Evolutionary conservation across 2,797 vertebrate species (phyloP).

Genomic region (Fratercula arctica): DNA sequence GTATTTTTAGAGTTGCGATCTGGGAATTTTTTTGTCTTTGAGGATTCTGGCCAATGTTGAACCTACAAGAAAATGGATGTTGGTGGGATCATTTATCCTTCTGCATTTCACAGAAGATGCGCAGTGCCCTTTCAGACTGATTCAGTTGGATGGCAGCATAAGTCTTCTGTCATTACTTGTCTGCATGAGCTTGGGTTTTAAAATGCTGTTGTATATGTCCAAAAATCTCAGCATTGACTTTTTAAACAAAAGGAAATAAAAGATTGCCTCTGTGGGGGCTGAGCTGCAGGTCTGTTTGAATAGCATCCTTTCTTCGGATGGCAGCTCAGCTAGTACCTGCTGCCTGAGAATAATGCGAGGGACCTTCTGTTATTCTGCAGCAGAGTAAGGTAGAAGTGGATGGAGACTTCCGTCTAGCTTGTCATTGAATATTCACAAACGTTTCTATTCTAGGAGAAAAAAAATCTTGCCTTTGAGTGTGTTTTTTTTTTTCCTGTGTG

Average conservation of each 20-base stretch:
- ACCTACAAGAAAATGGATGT: rapidly evolving
- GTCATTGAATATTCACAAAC: not conserved
- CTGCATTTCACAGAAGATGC: not conserved
- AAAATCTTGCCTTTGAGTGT: not conserved
- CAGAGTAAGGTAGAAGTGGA: not conserved
- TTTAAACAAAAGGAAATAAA: not conserved
- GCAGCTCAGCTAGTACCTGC: not conserved
- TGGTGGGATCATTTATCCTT: not conserved
- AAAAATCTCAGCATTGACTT: not conserved
- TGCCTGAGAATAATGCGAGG: not conserved
- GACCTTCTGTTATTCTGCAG: not conserved
- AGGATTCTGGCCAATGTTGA: not conserved
- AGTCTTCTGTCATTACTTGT: not conserved
- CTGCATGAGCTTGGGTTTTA: not conserved
- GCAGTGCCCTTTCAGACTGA: not conserved
- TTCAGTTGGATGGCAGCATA: not conserved
- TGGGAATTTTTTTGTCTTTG: not conserved
- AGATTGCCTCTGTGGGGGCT: not conserved
- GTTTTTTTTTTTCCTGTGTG: too few species aligned
- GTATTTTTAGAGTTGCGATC: not conserved
- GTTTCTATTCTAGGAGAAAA: not conserved
- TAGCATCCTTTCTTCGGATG: not conserved
- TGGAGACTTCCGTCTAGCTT: not conserved
- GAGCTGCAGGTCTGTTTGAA: not conserved
- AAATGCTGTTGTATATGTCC: not conserved